Percentiles rank a stretch among this genome's conserved stretches.
phyloP scores from a whole-genome alignment of 37 sponge, comb jelly and placozoan genomes.

The Bolinopsis microptera region DNA sequence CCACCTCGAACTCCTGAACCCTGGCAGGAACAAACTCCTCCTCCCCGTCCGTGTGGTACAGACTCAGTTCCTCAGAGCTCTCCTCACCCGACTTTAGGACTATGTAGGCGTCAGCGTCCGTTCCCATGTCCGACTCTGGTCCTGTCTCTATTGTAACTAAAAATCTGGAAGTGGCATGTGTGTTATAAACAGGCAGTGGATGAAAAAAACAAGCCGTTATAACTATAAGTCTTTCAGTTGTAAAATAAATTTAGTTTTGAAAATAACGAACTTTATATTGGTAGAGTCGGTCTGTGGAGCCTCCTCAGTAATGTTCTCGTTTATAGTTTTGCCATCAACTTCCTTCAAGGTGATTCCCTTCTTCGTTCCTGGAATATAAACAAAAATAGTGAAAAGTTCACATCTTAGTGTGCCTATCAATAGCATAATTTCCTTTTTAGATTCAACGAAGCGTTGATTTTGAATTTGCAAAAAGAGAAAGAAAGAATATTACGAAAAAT shows the following conservation, averaged over 20 bases:
- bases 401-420: no score
- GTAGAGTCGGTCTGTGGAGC: not conserved
- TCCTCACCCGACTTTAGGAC: slow-evolving; percentile 3
- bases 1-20: slow-evolving; percentile 10
- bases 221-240: no score
- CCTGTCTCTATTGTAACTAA: slow-evolving; percentile 58
- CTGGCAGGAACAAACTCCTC: slow-evolving; percentile 19
- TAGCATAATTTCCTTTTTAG: no score
- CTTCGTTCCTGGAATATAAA: slow-evolving; percentile 18
- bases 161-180: not conserved
- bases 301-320: slow-evolving; percentile 16
- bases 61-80: slow-evolving; percentile 41
- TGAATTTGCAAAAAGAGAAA: no score
- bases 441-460: no score
- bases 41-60: slow-evolving; percentile 5
- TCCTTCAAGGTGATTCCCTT: not conserved
- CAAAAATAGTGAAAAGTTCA: no score
- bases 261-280: not conserved
- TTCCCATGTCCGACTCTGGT: slow-evolving; percentile 42
- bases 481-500: no score
- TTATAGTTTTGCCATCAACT: slow-evolving; percentile 19
- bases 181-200: no score
- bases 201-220: no score
- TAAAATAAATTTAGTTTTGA: not conserved
- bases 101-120: slow-evolving; percentile 62